Percentiles rank a stretch among this genome's conserved stretches.
phyloP scores from a whole-genome alignment of 2,888 invertebrate genomes.

The Artemia sp. region DNA sequence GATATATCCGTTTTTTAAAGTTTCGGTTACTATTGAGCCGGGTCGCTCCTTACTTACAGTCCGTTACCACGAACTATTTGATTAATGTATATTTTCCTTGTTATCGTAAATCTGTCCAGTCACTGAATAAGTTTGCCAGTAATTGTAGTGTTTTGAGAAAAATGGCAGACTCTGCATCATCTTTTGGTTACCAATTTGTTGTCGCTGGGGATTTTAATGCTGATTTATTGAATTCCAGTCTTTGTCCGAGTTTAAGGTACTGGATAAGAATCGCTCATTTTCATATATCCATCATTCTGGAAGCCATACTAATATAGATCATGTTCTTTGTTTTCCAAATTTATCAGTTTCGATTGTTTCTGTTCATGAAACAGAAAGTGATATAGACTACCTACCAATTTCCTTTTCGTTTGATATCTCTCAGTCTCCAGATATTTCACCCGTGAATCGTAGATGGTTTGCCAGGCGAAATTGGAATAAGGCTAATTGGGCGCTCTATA shows the following conservation, averaged over 20 bases:
- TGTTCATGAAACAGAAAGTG: background rate
- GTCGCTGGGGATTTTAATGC: slow-evolving; percentile 4
- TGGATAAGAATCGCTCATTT: background rate
- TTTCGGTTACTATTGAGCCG: no score
- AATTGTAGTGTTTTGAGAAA: background rate
- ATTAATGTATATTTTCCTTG: background rate
- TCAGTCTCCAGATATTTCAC: no score
- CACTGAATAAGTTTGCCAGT: background rate
- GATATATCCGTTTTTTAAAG: no score
- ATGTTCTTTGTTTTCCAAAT: background rate
- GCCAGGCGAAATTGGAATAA: no score
- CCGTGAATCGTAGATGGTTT: no score
- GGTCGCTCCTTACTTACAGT: no score
- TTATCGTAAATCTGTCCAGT: background rate
- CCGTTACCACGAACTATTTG: no score
- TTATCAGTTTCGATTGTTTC: background rate
- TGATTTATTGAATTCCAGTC: slow-evolving; percentile 6
- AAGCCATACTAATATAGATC: no score
- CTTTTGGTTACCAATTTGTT: background rate
- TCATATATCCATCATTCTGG: background rate
- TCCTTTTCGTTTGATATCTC: no score
- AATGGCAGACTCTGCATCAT: background rate
- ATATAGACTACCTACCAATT: no score
- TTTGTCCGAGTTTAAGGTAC: background rate
- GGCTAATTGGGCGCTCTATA: no score